Evolutionary conservation across 2,888 invertebrate species (phyloP).

Genomic region (Andrena flavipes): DNA sequence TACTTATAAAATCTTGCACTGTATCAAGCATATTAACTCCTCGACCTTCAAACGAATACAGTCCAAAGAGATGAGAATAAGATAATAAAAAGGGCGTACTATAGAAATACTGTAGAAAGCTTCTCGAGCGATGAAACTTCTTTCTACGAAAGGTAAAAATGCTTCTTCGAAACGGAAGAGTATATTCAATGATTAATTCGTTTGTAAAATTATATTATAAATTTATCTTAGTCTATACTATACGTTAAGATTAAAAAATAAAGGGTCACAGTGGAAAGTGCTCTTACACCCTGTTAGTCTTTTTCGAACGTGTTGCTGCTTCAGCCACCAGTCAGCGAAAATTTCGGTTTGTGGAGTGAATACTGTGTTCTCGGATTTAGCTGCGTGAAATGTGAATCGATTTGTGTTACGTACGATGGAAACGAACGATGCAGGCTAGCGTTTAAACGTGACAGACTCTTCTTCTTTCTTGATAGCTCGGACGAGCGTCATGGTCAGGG

Average conservation of each 20-base stretch:
- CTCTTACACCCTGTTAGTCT: neutral
- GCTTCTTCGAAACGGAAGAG: neutral
- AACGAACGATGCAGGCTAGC: slow-evolving; percentile 59
- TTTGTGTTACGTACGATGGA: neutral
- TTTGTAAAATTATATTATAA: neutral
- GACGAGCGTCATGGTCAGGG: slow-evolving; percentile 89
- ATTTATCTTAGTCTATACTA: neutral
- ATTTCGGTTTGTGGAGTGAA: neutral
- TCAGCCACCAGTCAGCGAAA: neutral
- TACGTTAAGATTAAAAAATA: neutral
- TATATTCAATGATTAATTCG: neutral
- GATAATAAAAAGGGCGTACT: neutral
- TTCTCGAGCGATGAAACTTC: neutral
- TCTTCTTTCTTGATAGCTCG: slow-evolving; percentile 92
- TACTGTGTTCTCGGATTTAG: neutral
- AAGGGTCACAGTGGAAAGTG: neutral
- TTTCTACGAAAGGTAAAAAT: neutral
- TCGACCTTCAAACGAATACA: neutral
- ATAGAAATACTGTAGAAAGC: neutral
- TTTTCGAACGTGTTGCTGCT: neutral
- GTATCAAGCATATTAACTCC: neutral
- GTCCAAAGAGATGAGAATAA: neutral
- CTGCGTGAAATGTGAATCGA: neutral
- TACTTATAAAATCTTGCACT: neutral
- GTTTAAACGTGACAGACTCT: slow-evolving; percentile 87